Base-by-base conservation (phyloP, 35 echinoderm and acorn worm genomes). In the Apostichopus californicus region DNA sequence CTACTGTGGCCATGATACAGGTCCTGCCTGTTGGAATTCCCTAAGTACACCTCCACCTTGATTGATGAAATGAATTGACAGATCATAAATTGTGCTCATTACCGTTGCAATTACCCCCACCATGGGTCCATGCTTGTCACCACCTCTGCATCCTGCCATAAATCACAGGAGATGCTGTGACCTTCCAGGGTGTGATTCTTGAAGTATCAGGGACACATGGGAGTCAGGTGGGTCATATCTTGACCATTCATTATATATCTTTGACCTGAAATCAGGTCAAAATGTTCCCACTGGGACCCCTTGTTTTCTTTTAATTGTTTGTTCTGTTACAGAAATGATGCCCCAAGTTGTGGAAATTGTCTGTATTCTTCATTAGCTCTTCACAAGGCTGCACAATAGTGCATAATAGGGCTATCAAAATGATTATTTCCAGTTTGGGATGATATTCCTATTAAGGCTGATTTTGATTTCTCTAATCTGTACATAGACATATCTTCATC, bases 41-140 rank as follows among this genome's bases (percentile, higher is more conserved):
- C 71, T 7, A 75, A 75, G 6, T 18, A 22, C 21, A 20, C 71
- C 20, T 75, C 5, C 17, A 20, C 13, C 71, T 75, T 75, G 71
- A 75, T 75, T 75, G 71, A 18, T 83, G 56, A 83, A 6, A 83
- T 26, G 34, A 26, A 54, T 20, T 83, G 80, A 83, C 80, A 83
- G 52, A 53, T 83, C 10, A 83, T 57, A 83, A 83, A 83, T 83
- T 57, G 17, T 56, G 52, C 53, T 83, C 80, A 83, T 83, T 83
- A 83, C 55, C 80, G 55, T 12, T 20, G 34, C 80, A 83, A 55
- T 83, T 83, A 83, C n/a, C 52, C 56, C 8, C 80, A 83, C 56
- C 80, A 83, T 54, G 52, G 22, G 80, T 57, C 9, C 80, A 34
- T 58, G 20, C 80, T 83, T 83, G 71, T 83, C 80, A 54, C 13